Evolutionary conservation across 2,888 invertebrate species (phyloP).

Genomic region (Hylaea fasciaria): DNA sequence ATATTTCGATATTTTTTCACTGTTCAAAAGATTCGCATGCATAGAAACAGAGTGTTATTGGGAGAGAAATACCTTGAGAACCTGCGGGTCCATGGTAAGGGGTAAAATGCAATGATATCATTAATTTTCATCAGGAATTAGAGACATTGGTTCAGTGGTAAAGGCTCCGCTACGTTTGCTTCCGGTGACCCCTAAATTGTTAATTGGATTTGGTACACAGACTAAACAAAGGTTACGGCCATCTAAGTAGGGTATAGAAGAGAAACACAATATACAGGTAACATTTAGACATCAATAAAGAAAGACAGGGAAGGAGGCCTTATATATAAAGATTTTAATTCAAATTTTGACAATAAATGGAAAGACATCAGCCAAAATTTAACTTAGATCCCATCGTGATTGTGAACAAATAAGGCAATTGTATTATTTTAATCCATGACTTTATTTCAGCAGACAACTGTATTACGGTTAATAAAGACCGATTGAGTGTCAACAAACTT

Average conservation of each 20-base stretch:
- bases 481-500: background rate
- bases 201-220: slow-evolving; percentile 55
- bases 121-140: slow-evolving; percentile 80
- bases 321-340: slow-evolving; percentile 50
- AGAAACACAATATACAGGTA: slow-evolving; percentile 68
- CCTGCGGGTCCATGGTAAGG: slow-evolving; percentile 84
- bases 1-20: slow-evolving; percentile 53
- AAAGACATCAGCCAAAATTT: slow-evolving; percentile 40
- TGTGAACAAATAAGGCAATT: too few relatives aligned
- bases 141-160: slow-evolving; percentile 59
- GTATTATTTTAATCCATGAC: too few relatives aligned
- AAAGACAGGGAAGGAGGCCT: slow-evolving; percentile 66
- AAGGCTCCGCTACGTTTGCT: slow-evolving; percentile 59
- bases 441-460: too few relatives aligned
- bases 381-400: background rate
- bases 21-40: slow-evolving; percentile 69
- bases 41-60: slow-evolving; percentile 80
- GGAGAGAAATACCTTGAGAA: slow-evolving; percentile 85
- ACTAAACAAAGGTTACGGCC: slow-evolving; percentile 67
- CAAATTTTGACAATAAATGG: slow-evolving; percentile 62
- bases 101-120: slow-evolving; percentile 82
- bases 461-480: background rate
- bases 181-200: slow-evolving; percentile 76
- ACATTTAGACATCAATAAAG: slow-evolving; percentile 77
- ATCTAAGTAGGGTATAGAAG: slow-evolving; percentile 68